Base-by-base conservation (phyloP, 1,140 invertebrate species). In the Latrodectus geometricus region DNA sequence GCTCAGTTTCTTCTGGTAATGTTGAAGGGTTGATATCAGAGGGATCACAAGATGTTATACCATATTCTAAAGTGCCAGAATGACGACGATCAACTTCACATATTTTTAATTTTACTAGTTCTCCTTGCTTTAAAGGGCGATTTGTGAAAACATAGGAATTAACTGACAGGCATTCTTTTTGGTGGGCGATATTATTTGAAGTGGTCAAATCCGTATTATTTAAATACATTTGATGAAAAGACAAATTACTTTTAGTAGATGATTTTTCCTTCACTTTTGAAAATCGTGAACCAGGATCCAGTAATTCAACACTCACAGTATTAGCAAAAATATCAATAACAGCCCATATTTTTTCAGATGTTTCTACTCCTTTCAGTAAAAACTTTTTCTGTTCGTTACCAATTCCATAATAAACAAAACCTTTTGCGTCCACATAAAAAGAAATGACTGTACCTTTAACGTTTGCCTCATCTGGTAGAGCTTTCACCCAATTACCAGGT, bases 401-500 rank as follows among this genome's bases (percentile, higher is more conserved):
- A 20, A 99, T 95, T 0, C 96, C 96, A 91, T 97, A 99, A 90
- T 97, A 95, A 0, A 99, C 96, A 90, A 98, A 97, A 7, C 98
- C 98, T 9, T 95, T 93, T 0, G 94, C 93, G 48, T 95, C 98
- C 9, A 98, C 95, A 91, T 97, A 98, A 90, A 97, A 99, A 90
- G 95, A 96, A 0, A 99, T 91, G 61, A 98, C 93, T 81, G 95
- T 95, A 89, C 96, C 96, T 88, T 95, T 94, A 85, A 96, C 95
- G 88, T 96, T 97, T 91, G 96, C 97, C 79, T 96, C 93, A 92
- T 99, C 98, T 52, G 95, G 95, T 49, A 99, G 92, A 3, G 98
- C 97, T 91, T 99, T 99, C 0, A 97, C 98, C 97, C 97, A 99
- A 92, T 97, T 97, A 1, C 97, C 97, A 0, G 96, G 95, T 90